Conservation (phyloP, 2,113 vertebrate genomes). For the Plecturocebus donacophilus region DNA sequence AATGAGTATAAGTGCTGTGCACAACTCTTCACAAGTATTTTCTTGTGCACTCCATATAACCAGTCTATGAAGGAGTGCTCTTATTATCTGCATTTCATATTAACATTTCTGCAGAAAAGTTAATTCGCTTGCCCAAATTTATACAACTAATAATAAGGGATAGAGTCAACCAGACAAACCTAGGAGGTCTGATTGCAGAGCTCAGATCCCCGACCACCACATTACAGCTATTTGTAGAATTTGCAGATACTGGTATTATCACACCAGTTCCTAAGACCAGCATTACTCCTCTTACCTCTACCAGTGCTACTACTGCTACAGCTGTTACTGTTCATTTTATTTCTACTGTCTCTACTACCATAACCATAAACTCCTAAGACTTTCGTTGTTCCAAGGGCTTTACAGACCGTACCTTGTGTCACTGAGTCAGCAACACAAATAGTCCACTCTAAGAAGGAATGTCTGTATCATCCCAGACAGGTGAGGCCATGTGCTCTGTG, state of each 20-base stretch:
- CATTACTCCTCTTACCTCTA: neutral
- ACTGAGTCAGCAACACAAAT: too few species aligned
- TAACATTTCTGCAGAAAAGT: neutral
- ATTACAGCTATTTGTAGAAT: fast-evolving
- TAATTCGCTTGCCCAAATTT: neutral
- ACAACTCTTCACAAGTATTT: neutral
- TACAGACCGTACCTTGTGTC: neutral
- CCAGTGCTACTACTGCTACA: neutral
- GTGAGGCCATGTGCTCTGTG: neutral
- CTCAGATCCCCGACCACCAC: neutral
- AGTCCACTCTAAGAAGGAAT: neutral
- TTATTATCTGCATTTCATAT: neutral
- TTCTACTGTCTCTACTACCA: neutral
- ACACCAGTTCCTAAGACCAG: neutral
- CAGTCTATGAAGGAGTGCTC: neutral
- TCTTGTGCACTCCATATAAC: neutral
- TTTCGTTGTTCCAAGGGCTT: neutral
- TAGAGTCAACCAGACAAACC: neutral
- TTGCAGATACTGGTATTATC: neutral
- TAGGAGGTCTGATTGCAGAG: neutral
- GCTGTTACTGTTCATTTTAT: neutral
- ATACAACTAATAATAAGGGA: neutral
- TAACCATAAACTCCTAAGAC: neutral
- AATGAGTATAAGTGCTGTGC: neutral
- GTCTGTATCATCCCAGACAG: neutral